Percentiles rank a stretch among this genome's conserved stretches.
Conservation (phyloP, 2,888 invertebrate species). For the Coenonympha glycerion region DNA sequence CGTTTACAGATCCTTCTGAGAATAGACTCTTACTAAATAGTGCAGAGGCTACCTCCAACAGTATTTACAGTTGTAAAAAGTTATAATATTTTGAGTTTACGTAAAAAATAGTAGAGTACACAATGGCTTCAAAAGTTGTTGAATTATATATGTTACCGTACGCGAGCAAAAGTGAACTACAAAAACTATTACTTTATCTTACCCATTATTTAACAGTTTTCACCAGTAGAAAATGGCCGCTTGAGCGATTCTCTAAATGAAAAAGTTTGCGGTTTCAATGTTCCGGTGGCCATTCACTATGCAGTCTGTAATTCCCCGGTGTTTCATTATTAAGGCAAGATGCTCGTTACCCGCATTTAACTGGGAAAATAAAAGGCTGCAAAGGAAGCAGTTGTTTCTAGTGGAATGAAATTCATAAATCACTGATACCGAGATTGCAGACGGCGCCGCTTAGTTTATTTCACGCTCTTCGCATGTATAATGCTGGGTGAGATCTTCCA, state of each 20-base stretch:
- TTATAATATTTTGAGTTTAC: too few species aligned
- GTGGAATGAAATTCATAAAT: conserved; percentile 66
- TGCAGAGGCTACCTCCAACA: neutral
- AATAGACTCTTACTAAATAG: too few species aligned
- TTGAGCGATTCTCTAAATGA: conserved; percentile 23
- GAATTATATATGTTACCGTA: neutral
- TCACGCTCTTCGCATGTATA: conserved; percentile 46
- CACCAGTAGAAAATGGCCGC: conserved; percentile 17
- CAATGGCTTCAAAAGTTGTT: too few species aligned
- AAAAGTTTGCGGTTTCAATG: conserved; percentile 24
- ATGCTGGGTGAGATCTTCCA: conserved; percentile 28
- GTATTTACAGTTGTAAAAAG: too few species aligned
- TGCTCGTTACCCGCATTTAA: conserved; percentile 60
- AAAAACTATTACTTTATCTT: conserved; percentile 3
- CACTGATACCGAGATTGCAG: conserved; percentile 51
- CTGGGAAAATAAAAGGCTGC: conserved; percentile 41
- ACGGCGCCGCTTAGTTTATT: conserved; percentile 48
- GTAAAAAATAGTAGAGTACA: too few species aligned
- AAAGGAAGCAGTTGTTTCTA: conserved; percentile 53
- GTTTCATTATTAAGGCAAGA: conserved; percentile 56
- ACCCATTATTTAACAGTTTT: conserved; percentile 9
- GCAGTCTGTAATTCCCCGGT: conserved; percentile 40
- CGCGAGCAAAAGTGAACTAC: neutral
- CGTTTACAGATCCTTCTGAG: too few species aligned
- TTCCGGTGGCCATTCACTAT: conserved; percentile 19